A percentile compares a stretch with the other conserved stretches of the same genome.
Evolutionary conservation across 2,888 invertebrate genomes (phyloP).

Genomic region (Cenopis cana): DNA sequence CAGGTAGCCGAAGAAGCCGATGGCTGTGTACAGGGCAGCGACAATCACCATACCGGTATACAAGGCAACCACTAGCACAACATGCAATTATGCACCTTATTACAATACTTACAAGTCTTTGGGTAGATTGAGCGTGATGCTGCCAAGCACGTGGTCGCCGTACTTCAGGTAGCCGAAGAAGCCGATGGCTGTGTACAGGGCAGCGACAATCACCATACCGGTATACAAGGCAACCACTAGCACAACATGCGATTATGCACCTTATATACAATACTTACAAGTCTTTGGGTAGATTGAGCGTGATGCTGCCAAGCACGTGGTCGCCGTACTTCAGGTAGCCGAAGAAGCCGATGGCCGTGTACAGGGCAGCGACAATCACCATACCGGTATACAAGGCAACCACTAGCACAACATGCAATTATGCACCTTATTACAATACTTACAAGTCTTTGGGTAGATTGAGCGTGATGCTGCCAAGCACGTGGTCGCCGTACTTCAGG

Average conservation of each 20-base stretch:
- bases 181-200: neutral
- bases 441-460: neutral
- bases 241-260: neutral
- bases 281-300: constrained; percentile 92
- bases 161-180: neutral
- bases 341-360: constrained; percentile 95
- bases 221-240: neutral
- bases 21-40: constrained; percentile 91
- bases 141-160: neutral
- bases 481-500: neutral
- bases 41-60: constrained; percentile 93
- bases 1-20: constrained; percentile 96
- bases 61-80: too few species aligned
- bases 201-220: neutral
- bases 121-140: neutral
- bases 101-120: neutral
- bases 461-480: neutral
- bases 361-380: constrained; percentile 92
- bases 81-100: neutral
- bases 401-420: neutral
- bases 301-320: constrained; percentile 92
- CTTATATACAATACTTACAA: constrained; percentile 84
- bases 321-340: constrained; percentile 96
- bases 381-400: constrained; percentile 86
- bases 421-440: neutral